phyloP scores from a whole-genome alignment of 2,113 vertebrate genomes.

The Hemibagrus wyckioides region DNA sequence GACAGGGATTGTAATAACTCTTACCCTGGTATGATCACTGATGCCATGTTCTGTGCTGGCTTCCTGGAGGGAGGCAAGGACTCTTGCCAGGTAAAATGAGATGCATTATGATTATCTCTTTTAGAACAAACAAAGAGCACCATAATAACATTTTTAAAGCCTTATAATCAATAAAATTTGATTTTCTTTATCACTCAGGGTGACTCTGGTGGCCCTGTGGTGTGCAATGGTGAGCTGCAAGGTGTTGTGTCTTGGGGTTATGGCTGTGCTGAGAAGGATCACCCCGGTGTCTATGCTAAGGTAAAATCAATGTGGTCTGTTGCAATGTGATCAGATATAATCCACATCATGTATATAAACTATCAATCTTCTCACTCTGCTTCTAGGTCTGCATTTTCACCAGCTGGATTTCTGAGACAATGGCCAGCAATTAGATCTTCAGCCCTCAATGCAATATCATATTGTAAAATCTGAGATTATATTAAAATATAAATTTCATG shows the following conservation, averaged over 20 bases:
- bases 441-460: no score
- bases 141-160: neutral
- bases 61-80: slow-evolving; percentile 77
- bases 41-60: slow-evolving; percentile 78
- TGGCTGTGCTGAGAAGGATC: slow-evolving; percentile 37
- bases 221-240: slow-evolving; percentile 28
- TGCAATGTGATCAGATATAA: neutral
- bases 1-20: slow-evolving; percentile 62
- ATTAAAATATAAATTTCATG: no score
- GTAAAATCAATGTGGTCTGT: slow-evolving; percentile 53
- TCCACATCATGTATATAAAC: neutral
- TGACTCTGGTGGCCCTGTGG: slow-evolving; percentile 39
- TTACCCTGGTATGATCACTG: slow-evolving; percentile 74
- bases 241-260: slow-evolving; percentile 44
- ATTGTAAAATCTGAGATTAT: no score
- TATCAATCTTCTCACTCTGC: neutral
- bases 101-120: no score
- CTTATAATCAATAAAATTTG: neutral
- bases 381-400: slow-evolving; percentile 68
- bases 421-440: slow-evolving; percentile 40
- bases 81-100: slow-evolving; percentile 75
- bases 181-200: slow-evolving; percentile 6
- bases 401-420: slow-evolving; percentile 64
- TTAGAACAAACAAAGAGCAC: neutral
- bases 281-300: slow-evolving; percentile 78